A percentile compares a stretch with the other conserved stretches of the same genome.
phyloP scores from a whole-genome alignment of 2,113 vertebrate species.

The Osmerus eperlanus region DNA sequence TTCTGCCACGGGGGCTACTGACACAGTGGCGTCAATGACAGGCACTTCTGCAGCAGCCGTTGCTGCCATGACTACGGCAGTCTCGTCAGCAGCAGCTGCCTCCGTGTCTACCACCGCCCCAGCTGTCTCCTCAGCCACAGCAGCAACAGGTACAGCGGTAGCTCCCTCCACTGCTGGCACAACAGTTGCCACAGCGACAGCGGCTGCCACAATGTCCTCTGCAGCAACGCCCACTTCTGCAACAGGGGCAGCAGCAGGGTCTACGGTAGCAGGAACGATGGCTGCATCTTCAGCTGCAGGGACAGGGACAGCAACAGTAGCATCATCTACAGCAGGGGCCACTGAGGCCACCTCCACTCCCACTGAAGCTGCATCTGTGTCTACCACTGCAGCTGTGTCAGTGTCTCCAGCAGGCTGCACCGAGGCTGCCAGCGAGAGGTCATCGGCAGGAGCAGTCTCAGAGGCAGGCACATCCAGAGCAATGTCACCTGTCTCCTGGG shows the following conservation, averaged over 20 bases:
- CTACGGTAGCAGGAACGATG: slow-evolving; percentile 31
- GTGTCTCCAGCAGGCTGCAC: slow-evolving; percentile 33
- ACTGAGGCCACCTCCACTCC: slow-evolving; percentile 35
- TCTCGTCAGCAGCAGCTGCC: slow-evolving; percentile 55
- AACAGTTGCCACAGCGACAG: slow-evolving; percentile 55
- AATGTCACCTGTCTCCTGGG: slow-evolving; percentile 40
- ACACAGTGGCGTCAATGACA: slow-evolving; percentile 48
- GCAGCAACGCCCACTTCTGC: slow-evolving; percentile 15
- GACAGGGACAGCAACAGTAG: slow-evolving; percentile 58
- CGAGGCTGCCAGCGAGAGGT: slow-evolving; percentile 30
- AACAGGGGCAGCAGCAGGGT: not conserved
- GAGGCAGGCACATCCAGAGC: slow-evolving; percentile 50
- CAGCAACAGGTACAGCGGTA: slow-evolving; percentile 60
- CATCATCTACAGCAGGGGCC: slow-evolving; percentile 30
- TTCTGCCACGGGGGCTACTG: slow-evolving; percentile 55
- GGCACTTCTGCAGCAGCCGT: slow-evolving; percentile 57
- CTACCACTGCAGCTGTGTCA: not conserved
- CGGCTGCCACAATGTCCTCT: slow-evolving; percentile 24
- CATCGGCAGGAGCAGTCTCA: slow-evolving; percentile 42
- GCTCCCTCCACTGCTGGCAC: slow-evolving; percentile 44
- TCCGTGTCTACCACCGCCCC: slow-evolving; percentile 37
- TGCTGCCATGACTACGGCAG: slow-evolving; percentile 3
- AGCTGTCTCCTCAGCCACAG: slow-evolving; percentile 33
- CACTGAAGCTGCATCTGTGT: slow-evolving; percentile 16
- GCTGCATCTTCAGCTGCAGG: slow-evolving; percentile 46